phyloP scores from a whole-genome alignment of 2,888 invertebrate species.

The Toxonevra muliebris region DNA sequence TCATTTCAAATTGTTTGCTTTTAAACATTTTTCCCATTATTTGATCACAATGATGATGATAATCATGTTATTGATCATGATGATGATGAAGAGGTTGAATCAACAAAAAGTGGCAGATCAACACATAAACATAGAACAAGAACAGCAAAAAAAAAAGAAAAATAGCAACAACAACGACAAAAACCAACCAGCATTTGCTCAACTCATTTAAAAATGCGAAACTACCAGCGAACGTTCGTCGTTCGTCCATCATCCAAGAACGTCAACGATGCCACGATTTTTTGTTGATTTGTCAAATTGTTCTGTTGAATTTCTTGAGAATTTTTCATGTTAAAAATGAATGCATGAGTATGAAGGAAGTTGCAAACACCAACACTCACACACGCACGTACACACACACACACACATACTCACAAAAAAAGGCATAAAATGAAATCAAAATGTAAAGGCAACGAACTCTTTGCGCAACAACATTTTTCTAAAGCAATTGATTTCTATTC shows the following conservation, averaged over 20 bases:
- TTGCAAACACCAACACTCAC: not conserved
- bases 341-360: conserved; percentile 19
- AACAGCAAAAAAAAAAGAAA: conserved; percentile 13
- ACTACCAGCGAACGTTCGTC: conserved; percentile 15
- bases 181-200: not conserved
- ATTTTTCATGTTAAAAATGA: conserved; percentile 8
- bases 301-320: conserved; percentile 36
- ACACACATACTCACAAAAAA: not conserved
- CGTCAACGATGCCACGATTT: conserved; percentile 21
- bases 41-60: conserved; percentile 12
- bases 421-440: not conserved
- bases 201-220: conserved; percentile 37
- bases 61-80: not conserved
- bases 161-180: conserved; percentile 9
- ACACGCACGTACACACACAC: not conserved
- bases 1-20: conserved; percentile 6
- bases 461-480: not conserved
- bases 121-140: conserved; percentile 16
- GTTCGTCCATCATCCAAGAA: not conserved
- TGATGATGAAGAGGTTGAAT: not conserved
- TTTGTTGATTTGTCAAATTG: conserved; percentile 38
- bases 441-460: not conserved
- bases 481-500: not conserved
- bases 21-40: conserved; percentile 1
- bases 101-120: conserved; percentile 31